Evolutionary conservation across 1,140 invertebrate genomes (phyloP), one percentile per base, ranked within the genome.

Genomic region (Psix sp.): DNA sequence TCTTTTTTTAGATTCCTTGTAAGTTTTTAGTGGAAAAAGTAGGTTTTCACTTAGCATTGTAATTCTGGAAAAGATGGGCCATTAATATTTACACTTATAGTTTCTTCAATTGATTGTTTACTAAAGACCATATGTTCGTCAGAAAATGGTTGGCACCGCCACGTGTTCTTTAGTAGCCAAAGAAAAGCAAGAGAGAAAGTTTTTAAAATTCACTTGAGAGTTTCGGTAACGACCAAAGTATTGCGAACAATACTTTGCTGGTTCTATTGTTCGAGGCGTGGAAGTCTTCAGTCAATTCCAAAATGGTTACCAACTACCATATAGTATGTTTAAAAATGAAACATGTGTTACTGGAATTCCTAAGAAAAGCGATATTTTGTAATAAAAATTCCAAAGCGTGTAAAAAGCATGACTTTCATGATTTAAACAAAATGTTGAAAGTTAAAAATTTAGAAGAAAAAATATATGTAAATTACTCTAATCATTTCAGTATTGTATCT

Each of bases 1-100:
- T 24, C 9, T 24, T 24, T 24, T 9, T 24, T 4, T 24, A 5
- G 4, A 9, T 5, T 24, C 9, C n/a, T 1, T 29, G 26, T 29
- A n/a, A 29, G n/a, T 29, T 29, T 7, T 29, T 29, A 2, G 17
- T 13, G 7, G 16, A 31, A 15, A 49, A 51, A 39, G 3, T 16
- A 10, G 2, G 16, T 38, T 46, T 11, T 21, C 16, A 15, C 7
- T 11, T 33, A 35, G 33, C 13, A n/a, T 40, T 29, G 5, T 52
- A 20, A 10, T 16, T 42, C 48, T 29, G 3, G 31, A 48, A 11
- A 57, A 21, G 45, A 20, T 26, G 63, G 13, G 42, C 45, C 54
- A 54, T 60, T 54, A 43, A 52, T n/a, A 57, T 65, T 43, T 51
- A 52, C 59, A 48, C 51, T 73, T 73, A 73, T 66, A 42, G 60